These are phyloP conservation scores for Merops nubicus DNA, from an alignment of 2,113 vertebrate genomes.

Conservation along the genomic window DNA sequence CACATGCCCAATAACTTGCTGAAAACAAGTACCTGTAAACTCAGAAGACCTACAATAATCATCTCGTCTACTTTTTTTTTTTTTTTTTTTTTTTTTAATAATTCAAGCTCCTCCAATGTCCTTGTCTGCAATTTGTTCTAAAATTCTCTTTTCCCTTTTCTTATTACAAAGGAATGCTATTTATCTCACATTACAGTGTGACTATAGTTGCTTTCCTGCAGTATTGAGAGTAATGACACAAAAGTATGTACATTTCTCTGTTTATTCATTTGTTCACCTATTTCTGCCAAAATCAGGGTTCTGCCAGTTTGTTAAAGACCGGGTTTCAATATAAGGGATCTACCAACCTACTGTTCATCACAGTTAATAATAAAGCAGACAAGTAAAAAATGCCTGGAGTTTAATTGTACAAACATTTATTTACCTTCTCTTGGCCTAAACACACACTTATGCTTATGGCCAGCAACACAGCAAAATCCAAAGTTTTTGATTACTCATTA, in stretches of 20 bases:
- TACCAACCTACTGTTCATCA: not conserved
- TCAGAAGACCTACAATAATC: not conserved
- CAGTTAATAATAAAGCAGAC: not conserved
- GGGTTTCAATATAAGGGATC: not conserved
- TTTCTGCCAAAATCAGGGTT: not conserved
- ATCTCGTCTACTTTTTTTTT: too few species aligned
- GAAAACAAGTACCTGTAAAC: not conserved
- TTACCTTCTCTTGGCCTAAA: not conserved
- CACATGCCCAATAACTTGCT: fast-evolving
- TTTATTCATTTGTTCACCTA: not conserved
- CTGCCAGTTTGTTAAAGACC: not conserved
- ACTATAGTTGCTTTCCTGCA: not conserved
- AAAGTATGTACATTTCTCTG: not conserved
- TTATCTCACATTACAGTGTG: not conserved
- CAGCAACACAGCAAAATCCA: not conserved
- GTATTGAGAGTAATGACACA: not conserved
- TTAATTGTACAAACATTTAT: not conserved
- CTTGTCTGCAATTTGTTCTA: not conserved
- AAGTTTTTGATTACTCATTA: not conserved
- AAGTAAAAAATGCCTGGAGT: not conserved
- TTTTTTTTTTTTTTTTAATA: not conserved
- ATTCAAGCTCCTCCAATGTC: not conserved
- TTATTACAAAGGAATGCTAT: not conserved
- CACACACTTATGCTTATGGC: not conserved
- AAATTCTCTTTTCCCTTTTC: not conserved